Conservation (phyloP, 2,888 invertebrate species). For the Nineta flava region DNA sequence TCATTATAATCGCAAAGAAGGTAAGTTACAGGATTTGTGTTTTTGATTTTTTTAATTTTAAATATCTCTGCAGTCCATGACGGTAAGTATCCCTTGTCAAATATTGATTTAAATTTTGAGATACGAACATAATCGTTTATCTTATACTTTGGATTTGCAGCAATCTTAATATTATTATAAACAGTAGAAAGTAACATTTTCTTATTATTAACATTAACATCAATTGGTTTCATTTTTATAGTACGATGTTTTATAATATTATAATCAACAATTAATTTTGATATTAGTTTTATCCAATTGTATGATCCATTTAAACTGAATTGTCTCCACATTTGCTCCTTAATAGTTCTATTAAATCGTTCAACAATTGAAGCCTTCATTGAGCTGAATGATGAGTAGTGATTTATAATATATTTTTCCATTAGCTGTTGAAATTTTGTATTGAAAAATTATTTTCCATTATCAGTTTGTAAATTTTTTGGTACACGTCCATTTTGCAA, state of each 20-base stretch:
- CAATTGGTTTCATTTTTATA: too few relatives aligned
- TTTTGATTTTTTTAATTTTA: constrained; percentile 16
- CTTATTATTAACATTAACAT: too few relatives aligned
- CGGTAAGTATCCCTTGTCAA: constrained; percentile 20
- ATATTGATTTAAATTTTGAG: constrained; percentile 8
- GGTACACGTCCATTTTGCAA: constrained; percentile 7
- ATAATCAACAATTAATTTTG: background rate
- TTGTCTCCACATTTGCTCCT: constrained; percentile 16
- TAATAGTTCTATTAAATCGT: constrained; percentile 16
- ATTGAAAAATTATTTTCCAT: constrained; percentile 19
- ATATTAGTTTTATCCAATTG: constrained; percentile 15
- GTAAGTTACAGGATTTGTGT: constrained; percentile 19
- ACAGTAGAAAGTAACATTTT: too few relatives aligned
- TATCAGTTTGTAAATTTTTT: constrained; percentile 18
- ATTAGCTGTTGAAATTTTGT: constrained; percentile 15
- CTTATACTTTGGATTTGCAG: too few relatives aligned
- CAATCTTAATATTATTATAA: too few relatives aligned
- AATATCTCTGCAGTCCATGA: constrained; percentile 22
- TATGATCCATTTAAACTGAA: constrained; percentile 18
- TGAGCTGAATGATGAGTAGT: background rate
- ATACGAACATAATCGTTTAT: too few relatives aligned
- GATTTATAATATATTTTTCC: constrained; percentile 11
- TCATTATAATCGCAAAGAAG: constrained; percentile 16
- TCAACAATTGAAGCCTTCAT: constrained; percentile 9
- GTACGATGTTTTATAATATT: too few relatives aligned